phyloP scores from a whole-genome alignment of 2,797 vertebrate genomes.

The Bradypodion ventrale region DNA sequence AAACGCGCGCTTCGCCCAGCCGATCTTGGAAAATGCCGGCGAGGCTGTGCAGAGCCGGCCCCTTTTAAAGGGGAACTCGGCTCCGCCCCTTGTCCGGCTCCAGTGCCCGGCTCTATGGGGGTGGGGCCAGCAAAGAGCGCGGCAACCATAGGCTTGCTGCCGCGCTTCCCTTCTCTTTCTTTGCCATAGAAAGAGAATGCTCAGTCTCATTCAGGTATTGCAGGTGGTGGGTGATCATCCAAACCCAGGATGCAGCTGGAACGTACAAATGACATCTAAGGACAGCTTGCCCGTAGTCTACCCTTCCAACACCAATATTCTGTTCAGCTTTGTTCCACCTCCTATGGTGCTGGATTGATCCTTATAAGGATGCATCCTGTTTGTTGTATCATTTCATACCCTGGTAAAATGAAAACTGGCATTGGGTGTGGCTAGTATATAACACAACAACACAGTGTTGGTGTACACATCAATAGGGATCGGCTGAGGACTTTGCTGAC shows the following conservation, averaged over 20 bases:
- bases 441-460: no score
- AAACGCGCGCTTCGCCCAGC: no score
- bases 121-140: no score
- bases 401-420: not conserved
- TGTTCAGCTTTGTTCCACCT: not conserved
- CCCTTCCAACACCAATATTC: not conserved
- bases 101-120: no score
- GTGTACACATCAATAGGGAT: no score
- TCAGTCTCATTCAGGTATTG: not conserved
- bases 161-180: no score
- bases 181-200: not conserved
- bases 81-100: no score
- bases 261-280: not conserved
- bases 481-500: no score
- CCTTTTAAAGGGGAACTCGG: no score
- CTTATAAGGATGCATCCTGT: not conserved
- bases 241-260: not conserved
- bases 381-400: not conserved
- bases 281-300: not conserved
- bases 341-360: not conserved
- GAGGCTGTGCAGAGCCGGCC: no score
- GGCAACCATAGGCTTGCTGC: no score
- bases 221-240: not conserved
- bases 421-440: not conserved
- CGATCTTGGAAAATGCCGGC: no score